Evolutionary conservation across 2,888 invertebrate species (phyloP).

Genomic region (Chymomyza caudatula): DNA sequence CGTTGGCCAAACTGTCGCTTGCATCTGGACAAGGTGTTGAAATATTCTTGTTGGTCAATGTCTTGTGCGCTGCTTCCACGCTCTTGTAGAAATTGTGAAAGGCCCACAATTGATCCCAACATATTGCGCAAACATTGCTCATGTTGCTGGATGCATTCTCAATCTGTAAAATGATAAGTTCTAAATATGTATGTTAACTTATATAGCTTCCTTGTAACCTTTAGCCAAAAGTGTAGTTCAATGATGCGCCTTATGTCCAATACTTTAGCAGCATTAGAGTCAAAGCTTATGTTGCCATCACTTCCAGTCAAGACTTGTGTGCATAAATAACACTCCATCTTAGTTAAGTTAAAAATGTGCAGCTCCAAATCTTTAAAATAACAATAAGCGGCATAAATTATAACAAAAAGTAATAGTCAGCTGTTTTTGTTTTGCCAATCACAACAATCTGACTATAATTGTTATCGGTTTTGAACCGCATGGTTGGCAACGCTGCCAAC

Average conservation of each 20-base stretch:
- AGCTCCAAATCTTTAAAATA: not conserved
- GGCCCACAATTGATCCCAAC: constrained; percentile 61
- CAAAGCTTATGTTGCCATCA: constrained; percentile 50
- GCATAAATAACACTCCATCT: constrained; percentile 63
- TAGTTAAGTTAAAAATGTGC: not conserved
- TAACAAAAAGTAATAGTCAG: not conserved
- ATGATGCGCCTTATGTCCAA: constrained; percentile 50
- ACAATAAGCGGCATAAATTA: not conserved
- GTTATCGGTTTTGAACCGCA: not conserved
- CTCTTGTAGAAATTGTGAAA: constrained; percentile 70
- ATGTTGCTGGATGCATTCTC: constrained; percentile 21
- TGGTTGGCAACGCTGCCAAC: not conserved
- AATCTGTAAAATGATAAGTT: constrained; percentile 16
- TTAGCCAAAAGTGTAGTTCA: constrained; percentile 66
- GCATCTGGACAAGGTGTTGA: not conserved
- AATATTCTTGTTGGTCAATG: not conserved
- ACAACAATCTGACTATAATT: not conserved
- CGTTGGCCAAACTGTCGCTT: not conserved
- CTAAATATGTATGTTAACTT: not conserved
- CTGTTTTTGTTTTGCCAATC: not conserved
- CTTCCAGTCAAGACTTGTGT: constrained; percentile 31
- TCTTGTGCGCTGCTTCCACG: constrained; percentile 56
- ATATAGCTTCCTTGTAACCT: constrained; percentile 25
- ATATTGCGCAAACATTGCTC: constrained; percentile 47
- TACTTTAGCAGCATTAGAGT: constrained; percentile 47